Evolutionary conservation across 2,888 invertebrate genomes (phyloP).

Genomic region (Dioctria linearis): DNA sequence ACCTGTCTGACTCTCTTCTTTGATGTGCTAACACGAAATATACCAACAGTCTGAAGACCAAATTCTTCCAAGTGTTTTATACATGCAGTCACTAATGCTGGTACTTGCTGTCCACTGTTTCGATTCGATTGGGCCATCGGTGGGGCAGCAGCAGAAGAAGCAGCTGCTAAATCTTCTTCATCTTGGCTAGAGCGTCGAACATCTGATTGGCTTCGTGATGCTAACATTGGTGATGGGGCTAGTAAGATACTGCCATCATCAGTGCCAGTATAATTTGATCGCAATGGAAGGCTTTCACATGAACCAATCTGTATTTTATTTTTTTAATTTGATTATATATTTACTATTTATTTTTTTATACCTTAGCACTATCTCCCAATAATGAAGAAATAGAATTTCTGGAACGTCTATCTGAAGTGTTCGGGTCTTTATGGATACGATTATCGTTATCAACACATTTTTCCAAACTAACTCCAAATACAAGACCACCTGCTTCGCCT

Average conservation of each 20-base stretch:
- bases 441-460: slow-evolving; percentile 88
- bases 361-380: slow-evolving; percentile 61
- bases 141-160: slow-evolving; percentile 56
- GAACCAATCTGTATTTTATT: slow-evolving; percentile 77
- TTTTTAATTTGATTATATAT: slow-evolving; percentile 16
- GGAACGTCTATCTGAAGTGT: slow-evolving; percentile 72
- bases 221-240: slow-evolving; percentile 72
- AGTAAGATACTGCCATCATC: slow-evolving; percentile 61
- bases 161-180: slow-evolving; percentile 68
- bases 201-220: slow-evolving; percentile 73
- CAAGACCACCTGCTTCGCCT: slow-evolving; percentile 73
- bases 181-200: slow-evolving; percentile 68
- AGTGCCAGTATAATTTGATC: slow-evolving; percentile 55
- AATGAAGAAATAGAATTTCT: slow-evolving; percentile 83
- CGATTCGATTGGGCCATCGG: slow-evolving; percentile 61
- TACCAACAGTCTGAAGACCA: slow-evolving; percentile 88
- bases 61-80: slow-evolving; percentile 85
- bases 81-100: slow-evolving; percentile 84
- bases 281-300: slow-evolving; percentile 79
- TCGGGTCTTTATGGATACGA: slow-evolving; percentile 55
- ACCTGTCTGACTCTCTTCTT: slow-evolving; percentile 94
- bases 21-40: slow-evolving; percentile 93
- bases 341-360: not conserved
- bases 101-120: slow-evolving; percentile 74
- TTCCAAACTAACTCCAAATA: slow-evolving; percentile 88